Evolutionary conservation across 2,797 vertebrate species (phyloP), one percentile per base, ranked within the genome.

Genomic region (Petrocephalus schoutedeni): DNA sequence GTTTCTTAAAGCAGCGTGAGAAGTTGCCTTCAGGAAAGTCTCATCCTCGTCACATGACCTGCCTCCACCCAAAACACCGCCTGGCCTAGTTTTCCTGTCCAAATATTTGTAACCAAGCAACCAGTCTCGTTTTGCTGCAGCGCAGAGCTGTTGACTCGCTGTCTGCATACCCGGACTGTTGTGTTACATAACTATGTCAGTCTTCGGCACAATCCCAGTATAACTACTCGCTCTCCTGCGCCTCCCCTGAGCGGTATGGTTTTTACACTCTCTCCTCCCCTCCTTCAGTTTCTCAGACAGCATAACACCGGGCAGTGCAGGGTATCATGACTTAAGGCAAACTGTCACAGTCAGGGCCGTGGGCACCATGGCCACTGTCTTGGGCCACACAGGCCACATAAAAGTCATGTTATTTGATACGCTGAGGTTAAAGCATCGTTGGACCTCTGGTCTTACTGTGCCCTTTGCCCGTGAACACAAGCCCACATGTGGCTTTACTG

Each of bases 61-160:
- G 91, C 93, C 94, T 92, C 93, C 80, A 85, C 86, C 83, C 77
- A 92, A 93, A 93, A 94, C 93, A 91, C 94, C 0, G 94, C 94
- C 94, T 95, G 95, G 94, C 94, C 90, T 93, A 86, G 90, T 95
- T 93, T 93, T 91, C 93, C 93, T 93, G 94, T 93, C 94, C 95
- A 95, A 96, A 96, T 96, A 96, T 94, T 94, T 93, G 95, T 95
- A 95, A 92, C 95, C 90, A 95, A 92, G 96, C 96, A 95, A 96
- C 95, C 89, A 92, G 91, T 93, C 93, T 94, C 92, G 89, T 94
- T 95, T 95, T 92, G 94, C 91, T 94, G 91, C 89, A 91, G 90
- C 91, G 88, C 80, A 58, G 90, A 92, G 87, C 93, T 94, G 94
- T 95, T 95, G 93, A 95, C 95, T 94, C 94, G 93, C 93, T 95